Evolutionary conservation across 2,888 invertebrate genomes (phyloP).

Genomic region (Cerceris rybyensis): DNA sequence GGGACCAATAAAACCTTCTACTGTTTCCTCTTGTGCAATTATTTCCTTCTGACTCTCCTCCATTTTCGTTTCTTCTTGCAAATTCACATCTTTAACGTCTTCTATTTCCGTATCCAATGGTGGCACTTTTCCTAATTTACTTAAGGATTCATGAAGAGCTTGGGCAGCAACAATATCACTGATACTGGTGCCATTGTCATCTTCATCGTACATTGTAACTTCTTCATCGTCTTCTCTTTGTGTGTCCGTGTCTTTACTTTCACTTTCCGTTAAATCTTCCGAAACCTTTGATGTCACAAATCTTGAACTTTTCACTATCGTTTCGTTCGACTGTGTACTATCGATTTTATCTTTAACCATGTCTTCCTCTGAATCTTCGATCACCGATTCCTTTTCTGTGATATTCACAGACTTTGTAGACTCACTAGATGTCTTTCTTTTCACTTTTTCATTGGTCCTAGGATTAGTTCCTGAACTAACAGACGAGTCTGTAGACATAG

Average conservation of each 20-base stretch:
- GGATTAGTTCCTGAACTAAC: conserved; percentile 33
- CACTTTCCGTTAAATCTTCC: conserved; percentile 68
- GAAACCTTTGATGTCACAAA: conserved; percentile 78
- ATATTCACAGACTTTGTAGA: conserved; percentile 23
- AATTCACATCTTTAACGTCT: conserved; percentile 43
- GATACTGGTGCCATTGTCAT: conserved; percentile 79
- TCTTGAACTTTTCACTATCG: conserved; percentile 73
- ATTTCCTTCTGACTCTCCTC: conserved; percentile 61
- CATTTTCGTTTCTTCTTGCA: conserved; percentile 49
- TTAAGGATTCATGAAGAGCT: conserved; percentile 79
- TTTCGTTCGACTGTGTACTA: conserved; percentile 32
- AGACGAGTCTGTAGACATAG: conserved; percentile 39
- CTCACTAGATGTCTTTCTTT: conserved; percentile 41
- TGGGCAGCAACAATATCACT: conserved; percentile 80
- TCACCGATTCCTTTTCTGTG: conserved; percentile 26
- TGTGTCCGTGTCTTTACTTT: conserved; percentile 63
- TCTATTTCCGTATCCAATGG: conserved; percentile 68
- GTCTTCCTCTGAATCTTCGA: conserved; percentile 20
- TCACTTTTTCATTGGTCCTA: conserved; percentile 38
- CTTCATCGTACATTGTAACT: conserved; percentile 77
- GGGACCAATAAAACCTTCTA: conserved; percentile 80
- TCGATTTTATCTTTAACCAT: conserved; percentile 14
- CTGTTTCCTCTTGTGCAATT: conserved; percentile 74
- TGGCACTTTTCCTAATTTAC: conserved; percentile 78
- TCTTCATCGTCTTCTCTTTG: conserved; percentile 57